Evolutionary conservation across 2,888 invertebrate genomes (phyloP).

Genomic region (Mesorhabditis sp.): DNA sequence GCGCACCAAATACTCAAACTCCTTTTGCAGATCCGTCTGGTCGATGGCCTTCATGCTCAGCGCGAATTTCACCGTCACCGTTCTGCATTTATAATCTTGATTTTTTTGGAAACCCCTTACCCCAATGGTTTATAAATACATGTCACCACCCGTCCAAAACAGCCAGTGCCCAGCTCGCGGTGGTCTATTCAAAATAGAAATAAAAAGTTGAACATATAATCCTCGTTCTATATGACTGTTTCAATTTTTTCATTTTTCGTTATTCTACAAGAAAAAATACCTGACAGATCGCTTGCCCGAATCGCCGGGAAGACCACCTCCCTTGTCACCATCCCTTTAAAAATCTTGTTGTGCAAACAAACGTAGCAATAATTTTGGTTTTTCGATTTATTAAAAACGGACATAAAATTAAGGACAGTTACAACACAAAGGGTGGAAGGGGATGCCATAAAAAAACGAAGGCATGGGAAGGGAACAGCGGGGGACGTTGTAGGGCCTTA

Average conservation of each 20-base stretch:
- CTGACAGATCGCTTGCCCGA: not conserved
- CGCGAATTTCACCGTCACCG: not conserved
- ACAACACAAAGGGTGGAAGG: too few species aligned
- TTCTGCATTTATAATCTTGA: not conserved
- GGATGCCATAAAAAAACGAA: too few species aligned
- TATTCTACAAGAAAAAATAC: not conserved
- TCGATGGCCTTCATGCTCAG: not conserved
- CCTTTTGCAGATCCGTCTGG: not conserved
- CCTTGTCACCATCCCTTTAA: not conserved
- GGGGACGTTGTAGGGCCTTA: too few species aligned
- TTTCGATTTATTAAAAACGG: too few species aligned
- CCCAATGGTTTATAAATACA: not conserved
- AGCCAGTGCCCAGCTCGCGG: not conserved
- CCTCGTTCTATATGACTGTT: too few species aligned
- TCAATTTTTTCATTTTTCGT: too few species aligned
- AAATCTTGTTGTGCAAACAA: too few species aligned
- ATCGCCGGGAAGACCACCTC: slow-evolving; percentile 5
- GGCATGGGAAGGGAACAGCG: too few species aligned
- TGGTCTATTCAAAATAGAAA: not conserved
- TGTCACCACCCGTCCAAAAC: slow-evolving; percentile 6
- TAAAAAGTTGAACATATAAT: too few species aligned
- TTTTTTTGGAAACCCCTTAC: not conserved
- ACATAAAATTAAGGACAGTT: too few species aligned
- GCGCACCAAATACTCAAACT: not conserved
- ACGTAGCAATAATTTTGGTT: too few species aligned